Base-by-base conservation (phyloP, 2,888 invertebrate genomes). In the Dioctria rufipes region DNA sequence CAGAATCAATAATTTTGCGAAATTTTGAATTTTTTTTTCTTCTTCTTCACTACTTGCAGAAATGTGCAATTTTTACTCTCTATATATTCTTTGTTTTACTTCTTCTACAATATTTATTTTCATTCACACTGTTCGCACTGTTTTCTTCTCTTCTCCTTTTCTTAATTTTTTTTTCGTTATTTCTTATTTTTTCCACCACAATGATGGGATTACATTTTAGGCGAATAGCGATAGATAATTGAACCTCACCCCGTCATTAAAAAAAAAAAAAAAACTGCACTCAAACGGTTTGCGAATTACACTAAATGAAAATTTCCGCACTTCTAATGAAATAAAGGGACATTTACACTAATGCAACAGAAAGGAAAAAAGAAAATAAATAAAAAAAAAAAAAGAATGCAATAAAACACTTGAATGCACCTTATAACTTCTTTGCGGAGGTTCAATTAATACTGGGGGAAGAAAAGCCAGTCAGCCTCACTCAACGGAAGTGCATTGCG, bases 401-500 rank as follows among this genome's bases (percentile, higher is more conserved):
- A 67, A 67, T n/a, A 71, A 54, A 54, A 71, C 49, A 71, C 37
- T n/a, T 11, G 13, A 71, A 71, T 71, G 54, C 71, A 71, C 51
- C 49, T 67, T 13, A 67, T 49, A 25, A 1, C 46, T 67, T 67
- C 49, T 67, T 65, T 67, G 9, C 67, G 67, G 67, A 67, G 67
- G 67, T 67, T 67, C 67, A 67, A 43, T 67, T 43, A 67, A 46
- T 46, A 67, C 67, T 67, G 46, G 46, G 46, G 49, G 51, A 42
- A 73, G 73, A 40, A 25, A 73, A 42, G 49, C 73, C 11, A 4
- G 54, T 6, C 6, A 54, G 58, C 73, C 60, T 58, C 58, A 58
- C 73, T 73, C 73, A 60, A 73, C 73, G 73, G 73, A 73, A 73
- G 73, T 73, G 73, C 73, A 73, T 73, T 73, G 73, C 73, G 73